Conservation (phyloP, 2,113 vertebrate species). For the Sylvia atricapilla region DNA sequence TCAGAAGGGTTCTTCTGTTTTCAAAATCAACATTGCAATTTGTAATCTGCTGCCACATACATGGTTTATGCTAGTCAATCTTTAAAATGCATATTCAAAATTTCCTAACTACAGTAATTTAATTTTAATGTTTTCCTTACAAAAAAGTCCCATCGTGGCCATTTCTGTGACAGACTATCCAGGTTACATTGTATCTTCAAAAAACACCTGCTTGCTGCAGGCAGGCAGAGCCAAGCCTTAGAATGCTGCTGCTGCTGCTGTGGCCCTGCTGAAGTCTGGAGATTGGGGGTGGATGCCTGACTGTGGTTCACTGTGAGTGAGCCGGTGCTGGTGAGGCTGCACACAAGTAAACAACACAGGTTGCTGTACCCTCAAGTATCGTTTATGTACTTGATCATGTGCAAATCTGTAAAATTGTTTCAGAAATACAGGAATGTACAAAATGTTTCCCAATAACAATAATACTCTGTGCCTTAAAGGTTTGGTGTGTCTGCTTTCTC, state of each 20-base stretch:
- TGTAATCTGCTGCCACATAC: not conserved
- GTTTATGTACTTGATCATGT: not conserved
- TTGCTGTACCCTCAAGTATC: not conserved
- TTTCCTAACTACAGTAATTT: not conserved
- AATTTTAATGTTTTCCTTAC: not conserved
- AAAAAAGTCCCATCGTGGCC: not conserved
- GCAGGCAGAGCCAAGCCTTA: not conserved
- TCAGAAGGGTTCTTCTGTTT: not conserved
- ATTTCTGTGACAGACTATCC: not conserved
- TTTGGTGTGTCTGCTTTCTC: not conserved
- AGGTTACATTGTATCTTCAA: not conserved
- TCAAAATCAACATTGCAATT: not conserved
- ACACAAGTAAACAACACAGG: not conserved
- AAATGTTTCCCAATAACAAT: not conserved
- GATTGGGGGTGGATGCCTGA: not conserved
- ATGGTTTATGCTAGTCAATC: not conserved
- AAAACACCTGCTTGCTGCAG: constrained; percentile 1
- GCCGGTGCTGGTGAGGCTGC: not conserved
- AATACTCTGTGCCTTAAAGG: not conserved
- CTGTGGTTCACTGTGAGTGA: accelerated
- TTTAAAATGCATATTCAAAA: not conserved
- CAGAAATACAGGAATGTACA: not conserved
- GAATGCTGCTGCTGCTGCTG: not conserved
- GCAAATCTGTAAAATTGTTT: not conserved
- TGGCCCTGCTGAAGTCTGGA: not conserved